Evolutionary conservation across 2,113 vertebrate species (phyloP), one percentile per base, ranked within the genome.

Genomic region (Ascaphus truei): DNA sequence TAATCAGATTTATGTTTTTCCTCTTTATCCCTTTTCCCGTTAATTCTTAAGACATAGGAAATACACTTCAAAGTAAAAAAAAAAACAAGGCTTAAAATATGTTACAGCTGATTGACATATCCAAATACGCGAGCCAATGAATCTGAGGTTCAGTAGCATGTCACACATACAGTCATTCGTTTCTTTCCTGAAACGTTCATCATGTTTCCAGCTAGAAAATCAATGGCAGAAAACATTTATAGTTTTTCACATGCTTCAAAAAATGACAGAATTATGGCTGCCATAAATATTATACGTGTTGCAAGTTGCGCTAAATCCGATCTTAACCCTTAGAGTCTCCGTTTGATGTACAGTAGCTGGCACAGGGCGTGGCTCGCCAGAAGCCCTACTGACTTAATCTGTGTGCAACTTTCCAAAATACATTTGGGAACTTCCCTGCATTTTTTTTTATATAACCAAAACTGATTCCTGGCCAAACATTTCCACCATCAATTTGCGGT

Each of bases 251-350:
- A 34, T 56, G 57, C 60, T 75, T 81, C 57, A 63, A 58, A 57
- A 30, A 79, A 76, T 31, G 63, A 67, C 7, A 16, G 26, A 57
- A 16, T 48, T 72, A 71, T 8, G 2, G 47, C 37, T 64, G 53
- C 45, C 39, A 74, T 58, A 80, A 79, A 72, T 52, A 73, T n/a
- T n/a, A n/a, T n/a, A 83, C 67, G 60, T 39, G 59, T 39, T 61
- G 67, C 33, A 61, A 57, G 60, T 69, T 69, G n/a, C n/a, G n/a
- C n/a, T n/a, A n/a, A n/a, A n/a, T n/a, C n/a, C n/a, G n/a, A n/a
- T n/a, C n/a, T n/a, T n/a, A n/a, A n/a, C n/a, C n/a, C n/a, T n/a
- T n/a, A n/a, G n/a, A n/a, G n/a, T n/a, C n/a, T n/a, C n/a, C n/a
- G n/a, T n/a, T n/a, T n/a, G n/a, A n/a, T n/a, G n/a, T n/a, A n/a